Evolutionary conservation across 2,113 vertebrate genomes (phyloP), one percentile per base, ranked within the genome.

Genomic region (Ctenodactylus gundi): DNA sequence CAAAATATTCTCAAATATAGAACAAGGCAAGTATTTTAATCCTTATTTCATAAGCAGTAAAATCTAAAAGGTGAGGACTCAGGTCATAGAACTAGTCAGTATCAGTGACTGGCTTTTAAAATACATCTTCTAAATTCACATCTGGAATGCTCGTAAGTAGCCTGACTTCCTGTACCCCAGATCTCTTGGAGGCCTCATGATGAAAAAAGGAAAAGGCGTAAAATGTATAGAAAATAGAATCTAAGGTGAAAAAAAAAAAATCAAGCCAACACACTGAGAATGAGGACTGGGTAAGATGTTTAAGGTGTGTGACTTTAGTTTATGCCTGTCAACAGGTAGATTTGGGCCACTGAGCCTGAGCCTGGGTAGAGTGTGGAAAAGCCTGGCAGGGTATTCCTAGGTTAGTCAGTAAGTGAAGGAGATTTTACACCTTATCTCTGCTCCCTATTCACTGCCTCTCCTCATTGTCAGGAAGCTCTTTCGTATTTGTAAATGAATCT

Each of bases 401-500:
- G 49, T 36, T 49, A 72, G 68, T 85, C 75, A 41, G 1, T 29
- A 67, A 77, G 21, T 34, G 27, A 84, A 73, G 94, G 75, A 65
- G 64, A 62, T 90, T 78, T 91, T 90, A 77, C 62, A 25, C 49
- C 62, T 94, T 78, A 81, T 93, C 91, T 96, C 83, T 7, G 25
- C 44, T 76, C 67, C 49, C 77, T 49, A 67, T 94, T 94, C 81
- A 75, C 51, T 39, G 11, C 49, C 36, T 73, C 4, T 67, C 88
- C 82, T 86, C 81, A 46, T 85, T 81, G 86, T 96, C 93, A 93
- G 92, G 91, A 95, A 96, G 93, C 51, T 83, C 84, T 84, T 75
- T 95, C 88, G 95, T 20, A 75, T 86, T 92, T 85, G 93, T 91
- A 87, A 95, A 89, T 5, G 27, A 85, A 95, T 94, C 93, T 92